phyloP scores from a whole-genome alignment of 2,113 vertebrate genomes.

The Upupa epops region DNA sequence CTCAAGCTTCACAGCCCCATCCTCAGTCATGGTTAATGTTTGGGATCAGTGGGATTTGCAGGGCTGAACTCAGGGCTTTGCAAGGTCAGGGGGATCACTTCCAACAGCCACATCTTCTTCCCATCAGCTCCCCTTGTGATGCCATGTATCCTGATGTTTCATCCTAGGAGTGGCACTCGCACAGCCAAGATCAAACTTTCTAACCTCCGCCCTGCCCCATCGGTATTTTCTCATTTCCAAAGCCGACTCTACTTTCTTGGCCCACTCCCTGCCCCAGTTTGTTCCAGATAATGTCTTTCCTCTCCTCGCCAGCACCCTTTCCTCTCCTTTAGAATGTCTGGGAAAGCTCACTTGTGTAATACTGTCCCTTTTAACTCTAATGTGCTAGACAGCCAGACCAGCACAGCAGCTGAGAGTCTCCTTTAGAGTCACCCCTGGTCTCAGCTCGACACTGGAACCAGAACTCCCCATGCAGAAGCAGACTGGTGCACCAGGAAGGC shows the following conservation, averaged over 20 bases:
- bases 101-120: neutral
- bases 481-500: neutral
- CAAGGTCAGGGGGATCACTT: neutral
- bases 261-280: neutral
- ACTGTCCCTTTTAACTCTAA: neutral
- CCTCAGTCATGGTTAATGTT: neutral
- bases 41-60: accelerated
- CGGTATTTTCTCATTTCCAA: neutral
- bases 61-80: neutral
- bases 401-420: neutral
- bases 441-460: accelerated
- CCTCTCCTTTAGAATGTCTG: neutral
- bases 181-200: conserved; percentile 5
- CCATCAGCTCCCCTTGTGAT: neutral
- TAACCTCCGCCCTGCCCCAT: neutral
- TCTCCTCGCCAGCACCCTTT: neutral
- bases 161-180: neutral
- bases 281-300: neutral
- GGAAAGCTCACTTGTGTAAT: neutral
- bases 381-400: neutral
- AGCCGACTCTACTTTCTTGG: neutral
- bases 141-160: neutral
- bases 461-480: neutral
- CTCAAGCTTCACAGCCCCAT: neutral
- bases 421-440: neutral